phyloP scores from a whole-genome alignment of 2,113 vertebrate species.

The Actenoides lindsayi region DNA sequence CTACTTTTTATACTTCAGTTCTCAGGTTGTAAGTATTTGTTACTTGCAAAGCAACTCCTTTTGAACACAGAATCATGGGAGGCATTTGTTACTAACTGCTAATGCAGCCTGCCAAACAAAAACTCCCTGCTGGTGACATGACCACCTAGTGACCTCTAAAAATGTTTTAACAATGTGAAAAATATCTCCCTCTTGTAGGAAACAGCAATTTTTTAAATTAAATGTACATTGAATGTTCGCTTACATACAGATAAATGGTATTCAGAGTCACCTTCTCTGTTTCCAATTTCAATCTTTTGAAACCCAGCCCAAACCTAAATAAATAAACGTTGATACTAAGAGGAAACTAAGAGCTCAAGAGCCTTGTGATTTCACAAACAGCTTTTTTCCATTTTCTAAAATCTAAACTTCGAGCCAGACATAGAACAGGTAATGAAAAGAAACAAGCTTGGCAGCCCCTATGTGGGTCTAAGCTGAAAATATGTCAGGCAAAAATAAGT shows the following conservation, averaged over 20 bases:
- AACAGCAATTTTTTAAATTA: slow-evolving; percentile 87
- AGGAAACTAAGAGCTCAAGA: slow-evolving; percentile 87
- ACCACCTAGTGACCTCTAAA: slow-evolving; percentile 89
- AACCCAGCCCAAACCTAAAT: slow-evolving; percentile 87
- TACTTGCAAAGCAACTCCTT: slow-evolving; percentile 81
- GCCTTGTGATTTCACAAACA: slow-evolving; percentile 83
- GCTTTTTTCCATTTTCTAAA: slow-evolving; percentile 87
- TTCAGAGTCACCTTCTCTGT: slow-evolving; percentile 88
- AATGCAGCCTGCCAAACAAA: slow-evolving; percentile 86
- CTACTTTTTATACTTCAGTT: slow-evolving; percentile 82
- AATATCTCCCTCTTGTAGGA: slow-evolving; percentile 89
- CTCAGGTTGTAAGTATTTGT: slow-evolving; percentile 85
- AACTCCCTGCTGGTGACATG: slow-evolving; percentile 86
- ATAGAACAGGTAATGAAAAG: slow-evolving; percentile 86
- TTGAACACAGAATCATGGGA: slow-evolving; percentile 81
- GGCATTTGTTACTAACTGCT: slow-evolving; percentile 85
- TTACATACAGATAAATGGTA: slow-evolving; percentile 87
- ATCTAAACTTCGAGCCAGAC: slow-evolving; percentile 83
- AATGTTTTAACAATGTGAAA: slow-evolving; percentile 92
- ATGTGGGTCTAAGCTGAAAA: slow-evolving; percentile 77
- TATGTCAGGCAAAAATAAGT: slow-evolving; percentile 79
- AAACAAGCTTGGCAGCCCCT: slow-evolving; percentile 82
- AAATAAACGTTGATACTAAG: slow-evolving; percentile 89
- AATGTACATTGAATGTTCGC: slow-evolving; percentile 82
- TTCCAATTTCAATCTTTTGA: slow-evolving; percentile 88